Conservation (phyloP, 2,888 invertebrate genomes). For the Drosophila phalerata region DNA sequence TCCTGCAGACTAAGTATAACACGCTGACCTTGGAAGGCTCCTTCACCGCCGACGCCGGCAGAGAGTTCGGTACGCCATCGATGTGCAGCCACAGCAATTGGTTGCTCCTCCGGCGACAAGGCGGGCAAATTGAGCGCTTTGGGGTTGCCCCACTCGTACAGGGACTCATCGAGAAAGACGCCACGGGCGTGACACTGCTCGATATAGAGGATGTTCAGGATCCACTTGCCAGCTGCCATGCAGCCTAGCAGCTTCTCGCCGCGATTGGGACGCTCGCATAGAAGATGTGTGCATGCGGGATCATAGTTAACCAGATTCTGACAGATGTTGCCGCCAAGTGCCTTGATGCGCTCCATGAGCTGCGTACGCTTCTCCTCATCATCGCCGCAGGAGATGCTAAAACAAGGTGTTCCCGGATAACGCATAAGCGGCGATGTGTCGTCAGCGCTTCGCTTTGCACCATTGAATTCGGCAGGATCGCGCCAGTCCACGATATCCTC, state of each 20-base stretch:
- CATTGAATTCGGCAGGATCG: conserved; percentile 86
- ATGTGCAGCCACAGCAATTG: conserved; percentile 88
- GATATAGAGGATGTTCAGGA: conserved; percentile 93
- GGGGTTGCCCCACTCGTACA: conserved; percentile 94
- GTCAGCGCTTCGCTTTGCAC: conserved; percentile 37
- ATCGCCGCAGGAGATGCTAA: conserved; percentile 83
- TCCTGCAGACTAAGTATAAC: conserved; percentile 88
- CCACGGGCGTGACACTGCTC: conserved; percentile 87
- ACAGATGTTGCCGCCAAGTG: conserved; percentile 80
- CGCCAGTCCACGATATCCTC: conserved; percentile 91
- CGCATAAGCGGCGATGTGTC: conserved; percentile 67
- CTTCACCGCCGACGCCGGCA: conserved; percentile 80
- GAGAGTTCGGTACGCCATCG: conserved; percentile 89
- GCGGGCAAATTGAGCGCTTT: conserved; percentile 86
- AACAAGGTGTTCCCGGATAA: conserved; percentile 79
- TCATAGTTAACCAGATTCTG: conserved; percentile 87
- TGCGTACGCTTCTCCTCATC: conserved; percentile 73
- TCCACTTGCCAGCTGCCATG: conserved; percentile 95
- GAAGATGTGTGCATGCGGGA: conserved; percentile 90
- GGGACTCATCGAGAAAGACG: conserved; percentile 88
- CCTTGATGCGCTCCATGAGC: conserved; percentile 72
- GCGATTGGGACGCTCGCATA: conserved; percentile 91
- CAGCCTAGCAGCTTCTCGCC: conserved; percentile 95
- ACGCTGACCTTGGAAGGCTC: conserved; percentile 87
- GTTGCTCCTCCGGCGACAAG: conserved; percentile 85